These are phyloP conservation scores for Hymenopus coronatus DNA, from an alignment of 2,888 invertebrate genomes.

Conservation along the genomic window DNA sequence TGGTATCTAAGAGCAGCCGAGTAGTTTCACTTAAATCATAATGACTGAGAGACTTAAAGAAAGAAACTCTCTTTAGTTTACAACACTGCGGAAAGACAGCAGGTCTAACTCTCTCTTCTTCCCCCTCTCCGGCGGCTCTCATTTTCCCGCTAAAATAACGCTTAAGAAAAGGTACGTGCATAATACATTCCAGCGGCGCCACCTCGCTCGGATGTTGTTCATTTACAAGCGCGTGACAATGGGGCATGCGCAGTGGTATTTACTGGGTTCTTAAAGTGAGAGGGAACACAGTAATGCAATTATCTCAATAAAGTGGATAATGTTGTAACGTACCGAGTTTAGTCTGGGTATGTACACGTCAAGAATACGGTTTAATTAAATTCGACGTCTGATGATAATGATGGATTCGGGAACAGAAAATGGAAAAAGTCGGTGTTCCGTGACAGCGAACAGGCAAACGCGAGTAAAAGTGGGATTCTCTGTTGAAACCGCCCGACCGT, in stretches of 20 bases:
- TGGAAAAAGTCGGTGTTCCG: background rate
- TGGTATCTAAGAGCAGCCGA: no score
- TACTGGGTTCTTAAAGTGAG: background rate
- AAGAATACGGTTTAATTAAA: background rate
- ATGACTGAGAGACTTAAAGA: no score
- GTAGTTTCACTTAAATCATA: no score
- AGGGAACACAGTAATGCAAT: background rate
- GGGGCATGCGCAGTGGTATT: background rate
- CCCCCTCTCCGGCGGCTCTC: no score
- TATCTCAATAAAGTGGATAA: background rate
- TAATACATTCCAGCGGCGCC: no score
- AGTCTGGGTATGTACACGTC: background rate
- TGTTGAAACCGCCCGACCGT: background rate
- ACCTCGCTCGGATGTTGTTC: no score
- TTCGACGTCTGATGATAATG: background rate
- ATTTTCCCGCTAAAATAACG: no score
- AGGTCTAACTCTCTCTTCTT: no score
- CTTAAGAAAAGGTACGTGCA: no score
- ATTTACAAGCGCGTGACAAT: background rate
- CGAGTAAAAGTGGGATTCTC: background rate
- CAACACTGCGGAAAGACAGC: no score
- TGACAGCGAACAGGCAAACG: background rate
- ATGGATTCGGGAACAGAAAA: background rate
- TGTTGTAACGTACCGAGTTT: background rate
- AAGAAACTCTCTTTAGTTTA: no score